phyloP scores from a whole-genome alignment of 1,140 invertebrate species.

The Orius laevigatus region DNA sequence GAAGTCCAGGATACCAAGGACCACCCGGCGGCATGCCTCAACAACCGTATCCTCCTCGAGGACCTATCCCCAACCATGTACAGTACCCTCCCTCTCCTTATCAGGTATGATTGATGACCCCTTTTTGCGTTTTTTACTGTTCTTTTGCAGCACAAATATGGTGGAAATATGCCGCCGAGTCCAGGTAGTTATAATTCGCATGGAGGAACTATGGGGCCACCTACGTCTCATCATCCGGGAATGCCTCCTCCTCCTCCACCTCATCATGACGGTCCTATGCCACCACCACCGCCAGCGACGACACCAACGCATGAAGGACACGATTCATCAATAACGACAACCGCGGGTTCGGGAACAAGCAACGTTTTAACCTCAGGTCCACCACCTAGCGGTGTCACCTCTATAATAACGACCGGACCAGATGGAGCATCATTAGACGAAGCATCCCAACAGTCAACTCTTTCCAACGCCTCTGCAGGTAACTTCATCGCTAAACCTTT shows the following conservation, averaged over 20 bases:
- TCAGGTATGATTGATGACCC: constrained; percentile 16
- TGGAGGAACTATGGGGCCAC: constrained; percentile 38
- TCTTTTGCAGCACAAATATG: constrained; percentile 40
- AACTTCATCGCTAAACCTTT: no score
- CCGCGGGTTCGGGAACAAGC: no score
- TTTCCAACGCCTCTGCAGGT: constrained; percentile 80
- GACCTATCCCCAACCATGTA: constrained; percentile 34
- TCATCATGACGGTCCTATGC: constrained; percentile 34
- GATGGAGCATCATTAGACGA: constrained; percentile 75
- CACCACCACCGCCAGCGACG: constrained; percentile 40
- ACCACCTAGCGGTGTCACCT: constrained; percentile 67
- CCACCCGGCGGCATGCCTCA: no score
- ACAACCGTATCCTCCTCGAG: constrained; percentile 29
- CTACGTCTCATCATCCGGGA: constrained; percentile 25
- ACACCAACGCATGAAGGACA: constrained; percentile 38
- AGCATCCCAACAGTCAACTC: constrained; percentile 77
- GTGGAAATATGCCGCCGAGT: constrained; percentile 34
- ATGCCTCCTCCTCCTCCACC: constrained; percentile 28
- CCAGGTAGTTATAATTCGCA: constrained; percentile 27
- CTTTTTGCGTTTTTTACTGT: constrained; percentile 11
- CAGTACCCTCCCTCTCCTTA: constrained; percentile 29
- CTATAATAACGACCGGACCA: constrained; percentile 69
- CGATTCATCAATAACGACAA: constrained; percentile 40
- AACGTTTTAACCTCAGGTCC: no score
- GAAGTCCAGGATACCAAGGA: no score